Evolutionary conservation across 2,113 vertebrate species (phyloP).

Genomic region (Hemibates koningsi): DNA sequence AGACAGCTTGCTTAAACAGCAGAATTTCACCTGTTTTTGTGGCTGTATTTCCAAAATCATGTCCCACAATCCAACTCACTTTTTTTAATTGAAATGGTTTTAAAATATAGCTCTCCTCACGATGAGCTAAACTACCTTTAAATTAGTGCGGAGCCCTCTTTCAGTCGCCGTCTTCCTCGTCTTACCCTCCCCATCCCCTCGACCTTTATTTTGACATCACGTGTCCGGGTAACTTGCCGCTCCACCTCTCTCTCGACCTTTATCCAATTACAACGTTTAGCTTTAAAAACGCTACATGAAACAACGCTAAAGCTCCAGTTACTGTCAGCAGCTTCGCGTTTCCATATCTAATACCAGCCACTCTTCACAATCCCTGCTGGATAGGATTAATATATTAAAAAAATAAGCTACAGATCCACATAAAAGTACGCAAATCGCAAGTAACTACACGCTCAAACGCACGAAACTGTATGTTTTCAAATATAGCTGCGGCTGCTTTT

Average conservation of each 20-base stretch:
- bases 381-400: not conserved
- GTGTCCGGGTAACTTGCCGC: not conserved
- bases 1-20: not conserved
- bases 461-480: not conserved
- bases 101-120: not conserved
- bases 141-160: rapidly evolving
- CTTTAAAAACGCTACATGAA: not conserved
- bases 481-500: not conserved
- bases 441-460: not conserved
- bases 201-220: not conserved
- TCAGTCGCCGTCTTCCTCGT: not conserved
- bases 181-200: not conserved
- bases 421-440: not conserved
- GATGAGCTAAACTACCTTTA: not conserved
- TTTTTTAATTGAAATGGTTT: not conserved
- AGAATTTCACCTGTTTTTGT: not conserved
- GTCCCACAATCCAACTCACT: not conserved
- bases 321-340: not conserved
- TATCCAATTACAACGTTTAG: not conserved
- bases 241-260: not conserved
- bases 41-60: not conserved
- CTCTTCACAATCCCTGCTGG: not conserved
- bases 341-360: not conserved
- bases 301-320: not conserved
- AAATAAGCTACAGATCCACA: not conserved